Conservation (phyloP, 2,888 invertebrate genomes). For the Syritta pipiens region DNA sequence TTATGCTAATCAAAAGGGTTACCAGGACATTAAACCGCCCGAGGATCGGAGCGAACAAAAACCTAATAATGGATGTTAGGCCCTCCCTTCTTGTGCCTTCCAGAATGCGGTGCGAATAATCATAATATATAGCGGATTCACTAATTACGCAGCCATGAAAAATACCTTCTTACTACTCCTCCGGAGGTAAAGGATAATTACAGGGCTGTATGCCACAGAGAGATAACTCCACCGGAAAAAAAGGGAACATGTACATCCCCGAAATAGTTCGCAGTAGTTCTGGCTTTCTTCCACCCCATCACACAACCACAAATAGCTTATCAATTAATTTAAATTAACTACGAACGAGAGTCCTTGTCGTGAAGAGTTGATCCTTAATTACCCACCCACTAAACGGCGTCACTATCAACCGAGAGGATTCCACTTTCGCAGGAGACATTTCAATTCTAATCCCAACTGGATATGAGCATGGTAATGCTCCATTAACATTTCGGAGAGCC, state of each 20-base stretch:
- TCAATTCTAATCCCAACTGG: conserved; percentile 57
- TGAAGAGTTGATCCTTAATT: conserved; percentile 67
- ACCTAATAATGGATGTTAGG: conserved; percentile 67
- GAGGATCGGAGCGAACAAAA: conserved; percentile 65
- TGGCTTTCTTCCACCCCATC: conserved; percentile 1
- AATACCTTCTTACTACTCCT: conserved; percentile 40
- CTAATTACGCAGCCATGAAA: conserved; percentile 54
- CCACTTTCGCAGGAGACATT: conserved; percentile 40
- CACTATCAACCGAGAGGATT: conserved; percentile 11
- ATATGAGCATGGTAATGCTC: conserved; percentile 38
- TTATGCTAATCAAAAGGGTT: conserved; percentile 69
- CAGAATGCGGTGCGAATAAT: conserved; percentile 55
- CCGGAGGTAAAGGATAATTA: conserved; percentile 59
- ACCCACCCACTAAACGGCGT: conserved; percentile 51
- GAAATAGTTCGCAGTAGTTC: conserved; percentile 45
- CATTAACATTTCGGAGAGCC: conserved; percentile 60
- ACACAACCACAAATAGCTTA: conserved; percentile 61
- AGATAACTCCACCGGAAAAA: conserved; percentile 36
- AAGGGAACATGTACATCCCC: too few species aligned
- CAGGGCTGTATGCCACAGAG: conserved; percentile 57
- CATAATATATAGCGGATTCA: conserved; percentile 62
- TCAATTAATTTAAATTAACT: conserved; percentile 72
- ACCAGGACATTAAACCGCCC: conserved; percentile 67
- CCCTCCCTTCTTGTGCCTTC: conserved; percentile 15
- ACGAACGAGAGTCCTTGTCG: conserved; percentile 41